phyloP scores from a whole-genome alignment of 2,797 vertebrate genomes.

The Dicrostonyx torquatus region DNA sequence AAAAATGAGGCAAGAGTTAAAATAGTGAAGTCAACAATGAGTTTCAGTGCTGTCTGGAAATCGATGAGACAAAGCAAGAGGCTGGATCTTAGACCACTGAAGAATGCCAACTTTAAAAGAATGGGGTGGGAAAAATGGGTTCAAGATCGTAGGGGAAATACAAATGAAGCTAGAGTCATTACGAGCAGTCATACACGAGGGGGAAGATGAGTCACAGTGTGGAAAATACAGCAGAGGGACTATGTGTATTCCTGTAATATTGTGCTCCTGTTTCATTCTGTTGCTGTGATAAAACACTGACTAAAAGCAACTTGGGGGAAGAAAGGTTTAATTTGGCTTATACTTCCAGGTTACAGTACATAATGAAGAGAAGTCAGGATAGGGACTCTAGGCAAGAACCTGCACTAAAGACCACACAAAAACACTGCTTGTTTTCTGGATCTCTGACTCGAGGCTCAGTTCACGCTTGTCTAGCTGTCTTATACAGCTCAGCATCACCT shows the following conservation, averaged over 20 bases:
- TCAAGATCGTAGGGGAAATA: background rate
- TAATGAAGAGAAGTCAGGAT: background rate
- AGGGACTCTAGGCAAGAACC: background rate
- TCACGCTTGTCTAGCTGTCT: background rate
- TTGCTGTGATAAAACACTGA: background rate
- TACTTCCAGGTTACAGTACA: background rate
- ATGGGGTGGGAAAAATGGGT: background rate
- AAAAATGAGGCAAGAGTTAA: slow-evolving; percentile 11
- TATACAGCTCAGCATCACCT: background rate
- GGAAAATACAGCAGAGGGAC: background rate
- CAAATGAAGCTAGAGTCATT: background rate
- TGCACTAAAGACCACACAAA: background rate
- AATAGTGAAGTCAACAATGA: background rate
- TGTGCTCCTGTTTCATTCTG: background rate
- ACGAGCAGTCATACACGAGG: background rate
- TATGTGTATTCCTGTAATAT: background rate
- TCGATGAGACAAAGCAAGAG: background rate
- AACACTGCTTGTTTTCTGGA: background rate
- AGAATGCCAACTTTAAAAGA: background rate
- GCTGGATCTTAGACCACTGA: background rate
- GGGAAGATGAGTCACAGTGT: background rate
- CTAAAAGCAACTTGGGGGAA: background rate
- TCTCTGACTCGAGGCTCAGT: background rate
- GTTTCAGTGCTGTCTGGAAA: background rate
- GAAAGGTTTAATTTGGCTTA: background rate